phyloP scores from a whole-genome alignment of 2,888 invertebrate species.

The Limnephilus marmoratus region DNA sequence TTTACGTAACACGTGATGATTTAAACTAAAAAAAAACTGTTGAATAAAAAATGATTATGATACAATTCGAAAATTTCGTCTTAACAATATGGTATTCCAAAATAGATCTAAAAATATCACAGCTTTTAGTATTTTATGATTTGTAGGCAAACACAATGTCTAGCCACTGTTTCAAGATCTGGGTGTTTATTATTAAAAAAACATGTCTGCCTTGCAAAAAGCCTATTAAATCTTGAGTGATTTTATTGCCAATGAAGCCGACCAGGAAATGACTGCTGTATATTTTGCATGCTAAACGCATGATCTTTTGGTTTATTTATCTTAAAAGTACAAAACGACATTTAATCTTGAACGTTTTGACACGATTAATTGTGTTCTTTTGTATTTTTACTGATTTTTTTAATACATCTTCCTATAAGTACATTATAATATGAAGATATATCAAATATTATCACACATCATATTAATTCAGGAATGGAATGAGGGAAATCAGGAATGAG shows the following conservation, averaged over 20 bases:
- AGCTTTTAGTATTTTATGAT: neutral
- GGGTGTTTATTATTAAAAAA: constrained; percentile 5
- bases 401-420: neutral
- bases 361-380: neutral
- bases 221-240: constrained; percentile 11
- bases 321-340: neutral
- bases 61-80: neutral
- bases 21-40: neutral
- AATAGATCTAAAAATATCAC: neutral
- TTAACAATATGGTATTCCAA: neutral
- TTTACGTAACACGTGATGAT: neutral
- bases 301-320: neutral
- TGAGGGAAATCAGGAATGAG: no score
- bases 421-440: no score
- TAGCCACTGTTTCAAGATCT: neutral
- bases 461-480: no score
- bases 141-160: neutral
- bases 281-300: neutral
- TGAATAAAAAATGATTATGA: no score
- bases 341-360: neutral
- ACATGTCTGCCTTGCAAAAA: constrained; percentile 29
- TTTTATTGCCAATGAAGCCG: neutral
- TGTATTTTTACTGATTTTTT: neutral
- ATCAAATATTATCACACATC: no score
- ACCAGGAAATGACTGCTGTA: constrained; percentile 20